Conservation (phyloP, 2,113 vertebrate species). For the Hippoglossus stenolepis region DNA sequence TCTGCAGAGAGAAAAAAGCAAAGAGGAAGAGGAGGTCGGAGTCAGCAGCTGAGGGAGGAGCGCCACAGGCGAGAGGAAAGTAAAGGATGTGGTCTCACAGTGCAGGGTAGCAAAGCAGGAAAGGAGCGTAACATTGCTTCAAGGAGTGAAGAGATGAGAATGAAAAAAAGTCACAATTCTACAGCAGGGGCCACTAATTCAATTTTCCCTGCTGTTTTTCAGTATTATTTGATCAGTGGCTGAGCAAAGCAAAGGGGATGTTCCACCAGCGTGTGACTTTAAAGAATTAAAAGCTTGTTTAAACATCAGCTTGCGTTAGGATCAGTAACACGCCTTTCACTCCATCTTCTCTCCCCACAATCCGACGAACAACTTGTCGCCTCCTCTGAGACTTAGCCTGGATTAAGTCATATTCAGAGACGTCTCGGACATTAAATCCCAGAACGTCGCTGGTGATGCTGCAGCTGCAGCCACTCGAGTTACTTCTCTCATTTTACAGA, state of each 20-base stretch:
- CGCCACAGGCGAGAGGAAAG: conserved; percentile 20
- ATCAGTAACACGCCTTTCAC: conserved; percentile 32
- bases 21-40: conserved; percentile 19
- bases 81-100: conserved; percentile 43
- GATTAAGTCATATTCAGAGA: conserved; percentile 35
- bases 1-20: conserved; percentile 17
- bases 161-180: conserved; percentile 16
- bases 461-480: conserved; percentile 16
- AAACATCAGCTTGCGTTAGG: conserved; percentile 54
- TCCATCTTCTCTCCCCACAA: conserved; percentile 5
- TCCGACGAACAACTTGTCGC: conserved; percentile 33
- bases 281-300: conserved; percentile 70
- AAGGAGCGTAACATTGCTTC: conserved; percentile 45
- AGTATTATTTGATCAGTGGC: conserved; percentile 71
- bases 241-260: conserved; percentile 49
- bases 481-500: conserved; percentile 1
- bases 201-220: conserved; percentile 63
- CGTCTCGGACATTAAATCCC: conserved; percentile 28
- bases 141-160: conserved; percentile 38
- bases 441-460: neutral
- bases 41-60: conserved; percentile 20
- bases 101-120: conserved; percentile 26
- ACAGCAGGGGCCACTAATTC: conserved; percentile 64
- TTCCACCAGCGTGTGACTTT: conserved; percentile 44
- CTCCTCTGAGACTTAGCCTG: conserved; percentile 38